Evolutionary conservation across 2,113 vertebrate species (phyloP).

Genomic region (Nycticorax nycticorax): DNA sequence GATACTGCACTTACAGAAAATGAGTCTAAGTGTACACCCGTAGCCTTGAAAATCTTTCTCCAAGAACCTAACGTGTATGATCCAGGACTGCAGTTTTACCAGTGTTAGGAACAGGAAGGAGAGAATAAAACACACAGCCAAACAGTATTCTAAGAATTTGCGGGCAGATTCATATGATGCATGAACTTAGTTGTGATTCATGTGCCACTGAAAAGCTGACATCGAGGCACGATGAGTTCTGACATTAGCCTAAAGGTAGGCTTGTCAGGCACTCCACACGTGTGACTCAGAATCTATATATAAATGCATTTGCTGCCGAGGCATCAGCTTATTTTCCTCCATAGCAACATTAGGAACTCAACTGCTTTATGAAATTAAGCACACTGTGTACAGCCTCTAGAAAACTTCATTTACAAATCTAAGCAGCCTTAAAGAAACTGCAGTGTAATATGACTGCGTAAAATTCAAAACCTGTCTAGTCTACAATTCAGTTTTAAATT

Average conservation of each 20-base stretch:
- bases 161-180: not conserved
- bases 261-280: not conserved
- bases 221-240: not conserved
- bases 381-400: not conserved
- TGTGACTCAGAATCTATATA: conserved; percentile 8
- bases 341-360: not conserved
- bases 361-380: not conserved
- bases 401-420: not conserved
- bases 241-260: not conserved
- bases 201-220: not conserved
- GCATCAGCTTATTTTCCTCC: conserved; percentile 4
- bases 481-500: not conserved
- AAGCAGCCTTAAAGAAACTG: not conserved
- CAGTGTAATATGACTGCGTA: not conserved
- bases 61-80: rapidly evolving
- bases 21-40: rapidly evolving
- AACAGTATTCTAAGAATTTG: too few relatives aligned
- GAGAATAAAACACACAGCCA: not conserved
- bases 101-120: not conserved
- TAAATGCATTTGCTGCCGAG: not conserved
- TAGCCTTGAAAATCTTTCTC: not conserved
- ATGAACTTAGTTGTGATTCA: not conserved
- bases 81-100: not conserved
- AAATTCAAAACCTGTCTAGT: not conserved
- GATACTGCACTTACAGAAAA: rapidly evolving